Conservation (phyloP, 2,113 vertebrate genomes). For the Colinus virginianus region DNA sequence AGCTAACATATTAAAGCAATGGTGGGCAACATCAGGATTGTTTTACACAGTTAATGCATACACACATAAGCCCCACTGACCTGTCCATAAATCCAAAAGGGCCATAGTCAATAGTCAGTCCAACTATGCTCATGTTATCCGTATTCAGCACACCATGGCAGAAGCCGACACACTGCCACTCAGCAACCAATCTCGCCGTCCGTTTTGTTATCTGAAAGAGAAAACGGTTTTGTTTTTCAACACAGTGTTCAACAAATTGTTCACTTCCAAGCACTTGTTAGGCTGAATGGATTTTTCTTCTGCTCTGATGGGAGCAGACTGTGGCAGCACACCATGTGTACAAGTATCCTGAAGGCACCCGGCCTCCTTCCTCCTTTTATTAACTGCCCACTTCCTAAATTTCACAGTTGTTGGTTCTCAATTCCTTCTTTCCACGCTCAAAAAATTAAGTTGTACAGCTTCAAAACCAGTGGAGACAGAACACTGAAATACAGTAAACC, state of each 20-base stretch:
- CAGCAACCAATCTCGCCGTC: conserved; percentile 90
- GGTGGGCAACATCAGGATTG: accelerated
- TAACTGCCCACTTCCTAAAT: not conserved
- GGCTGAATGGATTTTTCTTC: not conserved
- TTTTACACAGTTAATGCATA: not conserved
- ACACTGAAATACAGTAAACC: not conserved
- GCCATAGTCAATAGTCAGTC: conserved; percentile 95
- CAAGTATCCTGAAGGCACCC: not conserved
- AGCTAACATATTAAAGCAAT: not conserved
- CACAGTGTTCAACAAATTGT: accelerated
- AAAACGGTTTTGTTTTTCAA: not conserved
- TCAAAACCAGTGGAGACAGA: not conserved
- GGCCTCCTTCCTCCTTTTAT: not conserved
- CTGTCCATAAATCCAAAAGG: conserved; percentile 98
- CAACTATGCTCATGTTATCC: conserved; percentile 97
- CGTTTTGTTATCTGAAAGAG: conserved; percentile 83
- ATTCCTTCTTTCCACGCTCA: not conserved
- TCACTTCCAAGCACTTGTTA: not conserved
- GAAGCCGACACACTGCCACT: conserved; percentile 97
- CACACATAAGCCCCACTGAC: conserved; percentile 59
- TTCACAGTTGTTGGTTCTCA: not conserved
- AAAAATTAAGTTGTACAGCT: not conserved
- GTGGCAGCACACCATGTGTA: not conserved
- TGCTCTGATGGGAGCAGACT: not conserved
- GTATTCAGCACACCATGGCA: conserved; percentile 98